Base-by-base conservation (phyloP, 1,140 invertebrate species). In the Heliconius hewitsoni region DNA sequence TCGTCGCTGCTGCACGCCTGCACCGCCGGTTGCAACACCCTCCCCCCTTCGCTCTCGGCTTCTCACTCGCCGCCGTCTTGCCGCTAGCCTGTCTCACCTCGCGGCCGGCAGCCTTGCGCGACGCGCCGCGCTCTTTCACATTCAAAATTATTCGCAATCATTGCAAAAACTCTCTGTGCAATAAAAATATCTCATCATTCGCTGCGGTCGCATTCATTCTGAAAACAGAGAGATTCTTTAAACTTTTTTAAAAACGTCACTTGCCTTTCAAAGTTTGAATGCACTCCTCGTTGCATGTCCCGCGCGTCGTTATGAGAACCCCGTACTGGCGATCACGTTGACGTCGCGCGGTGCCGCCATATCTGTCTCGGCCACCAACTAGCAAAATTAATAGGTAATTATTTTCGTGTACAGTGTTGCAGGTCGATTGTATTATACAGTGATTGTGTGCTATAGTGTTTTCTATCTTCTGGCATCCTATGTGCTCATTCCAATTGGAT, bases 291-390 rank as follows among this genome's bases (percentile, higher is more conserved):
- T 95, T 95, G 94, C 93, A 93, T 92, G 88, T 95, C 95, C 96
- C 96, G 95, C 96, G 96, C 96, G 96, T 96, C 96, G 95, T 96
- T 96, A 95, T 96, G 96, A 96, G 95, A 96, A 96, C 96, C 96
- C 96, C 96, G 96, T 95, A 96, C 94, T 95, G 95, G 95, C 95
- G 95, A 96, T 97, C 96, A 97, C 96, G 96, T 96, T 97, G 96
- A 96, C 96, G 96, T 96, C 95, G 94, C 94, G 93, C 95, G 94
- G 94, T 94, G 93, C 93, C 95, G 95, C 94, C 94, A 95, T 95
- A 95, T 94, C 93, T 95, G 93, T 94, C 93, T 93, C 96, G 95
- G 96, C 96, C 96, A 96, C 96, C 96, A 96, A 96, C 96, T 96
- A 94, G 94, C 92, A 94, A 94, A 94, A 94, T 94, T 94, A 94